phyloP scores from a whole-genome alignment of 2,888 invertebrate species.

The Cryptocheilus praepositus region DNA sequence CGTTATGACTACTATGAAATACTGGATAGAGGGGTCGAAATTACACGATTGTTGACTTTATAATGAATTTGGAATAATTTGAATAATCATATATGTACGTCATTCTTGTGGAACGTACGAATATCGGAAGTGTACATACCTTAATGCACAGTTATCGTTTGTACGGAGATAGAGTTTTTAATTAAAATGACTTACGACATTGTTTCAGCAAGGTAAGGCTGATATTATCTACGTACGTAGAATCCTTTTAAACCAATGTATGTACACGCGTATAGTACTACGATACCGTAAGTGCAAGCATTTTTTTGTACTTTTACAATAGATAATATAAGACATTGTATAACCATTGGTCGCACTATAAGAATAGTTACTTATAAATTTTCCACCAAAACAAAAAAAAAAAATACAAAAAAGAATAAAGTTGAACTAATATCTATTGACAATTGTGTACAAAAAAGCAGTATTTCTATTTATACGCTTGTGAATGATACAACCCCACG shows the following conservation, averaged over 20 bases:
- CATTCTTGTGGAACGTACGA: not conserved
- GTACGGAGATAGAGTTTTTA: not conserved
- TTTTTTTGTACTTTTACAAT: conserved; percentile 3
- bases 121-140: conserved; percentile 5
- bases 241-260: not conserved
- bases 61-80: not conserved
- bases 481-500: not conserved
- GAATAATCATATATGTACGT: not conserved
- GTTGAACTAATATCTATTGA: not conserved
- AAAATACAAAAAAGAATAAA: not conserved
- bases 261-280: conserved; percentile 16
- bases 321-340: conserved; percentile 4
- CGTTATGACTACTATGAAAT: conserved; percentile 16
- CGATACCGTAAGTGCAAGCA: conserved; percentile 5
- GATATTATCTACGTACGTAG: too few relatives aligned
- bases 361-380: conserved; percentile 3
- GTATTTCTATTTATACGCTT: conserved; percentile 10
- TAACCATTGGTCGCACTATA: conserved; percentile 6
- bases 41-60: not conserved
- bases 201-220: too few relatives aligned
- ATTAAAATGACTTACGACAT: too few relatives aligned
- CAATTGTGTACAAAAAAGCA: conserved; percentile 6
- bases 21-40: too few relatives aligned
- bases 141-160: conserved; percentile 4
- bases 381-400: conserved; percentile 4